phyloP scores from a whole-genome alignment of 2,797 vertebrate genomes.

The Fistularia commersonii region DNA sequence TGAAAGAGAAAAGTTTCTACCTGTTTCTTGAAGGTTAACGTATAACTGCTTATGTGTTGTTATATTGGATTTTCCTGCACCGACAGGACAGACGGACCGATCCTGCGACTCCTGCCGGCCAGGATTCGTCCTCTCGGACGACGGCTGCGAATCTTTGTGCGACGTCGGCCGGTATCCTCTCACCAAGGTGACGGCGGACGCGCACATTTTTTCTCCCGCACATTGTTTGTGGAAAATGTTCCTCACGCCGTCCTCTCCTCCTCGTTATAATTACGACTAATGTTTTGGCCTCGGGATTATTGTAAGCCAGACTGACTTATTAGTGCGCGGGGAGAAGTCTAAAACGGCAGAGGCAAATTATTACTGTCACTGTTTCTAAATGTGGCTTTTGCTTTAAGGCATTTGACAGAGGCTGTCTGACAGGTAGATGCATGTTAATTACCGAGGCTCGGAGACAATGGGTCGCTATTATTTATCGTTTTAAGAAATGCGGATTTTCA shows the following conservation, averaged over 20 bases:
- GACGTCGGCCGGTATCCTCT: conserved; percentile 76
- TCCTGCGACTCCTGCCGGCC: conserved; percentile 82
- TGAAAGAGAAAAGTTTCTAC: too few species aligned
- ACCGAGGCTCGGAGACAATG: conserved; percentile 11
- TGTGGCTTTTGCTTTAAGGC: conserved; percentile 33
- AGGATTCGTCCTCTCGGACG: conserved; percentile 75
- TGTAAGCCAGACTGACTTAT: conserved; percentile 42
- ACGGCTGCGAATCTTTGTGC: conserved; percentile 80
- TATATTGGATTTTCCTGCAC: conserved; percentile 14
- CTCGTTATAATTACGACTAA: conserved; percentile 34
- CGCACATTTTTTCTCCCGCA: conserved; percentile 7
- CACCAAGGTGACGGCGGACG: conserved; percentile 71
- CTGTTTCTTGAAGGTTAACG: too few species aligned
- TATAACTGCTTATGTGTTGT: neutral
- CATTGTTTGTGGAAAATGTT: conserved; percentile 15
- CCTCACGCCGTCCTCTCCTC: conserved; percentile 6
- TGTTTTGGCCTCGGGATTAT: conserved; percentile 45
- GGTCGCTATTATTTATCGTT: neutral
- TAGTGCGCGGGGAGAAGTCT: conserved; percentile 35
- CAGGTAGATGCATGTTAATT: conserved; percentile 37
- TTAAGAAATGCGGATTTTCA: conserved; percentile 6
- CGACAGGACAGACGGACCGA: conserved; percentile 68
- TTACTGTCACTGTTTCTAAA: conserved; percentile 42
- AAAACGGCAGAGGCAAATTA: conserved; percentile 39
- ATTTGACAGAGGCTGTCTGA: conserved; percentile 27